phyloP scores from a whole-genome alignment of 1,140 invertebrate genomes.

The Goniozus legneri region DNA sequence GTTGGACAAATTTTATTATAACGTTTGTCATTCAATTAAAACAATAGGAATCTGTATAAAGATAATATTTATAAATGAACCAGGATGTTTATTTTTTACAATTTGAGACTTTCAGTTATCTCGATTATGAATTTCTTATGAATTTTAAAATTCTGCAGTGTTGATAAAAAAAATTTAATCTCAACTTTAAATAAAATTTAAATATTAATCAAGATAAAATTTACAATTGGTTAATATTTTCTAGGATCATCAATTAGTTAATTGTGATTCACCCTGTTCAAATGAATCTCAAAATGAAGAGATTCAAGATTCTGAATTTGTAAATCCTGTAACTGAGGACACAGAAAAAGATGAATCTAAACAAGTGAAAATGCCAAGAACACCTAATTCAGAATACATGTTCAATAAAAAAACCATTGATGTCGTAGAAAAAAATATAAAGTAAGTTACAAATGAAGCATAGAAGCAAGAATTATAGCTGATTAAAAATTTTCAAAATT shows the following conservation, averaged over 20 bases:
- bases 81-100: too few species aligned
- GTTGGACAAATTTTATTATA: too few species aligned
- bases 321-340: constrained; percentile 11
- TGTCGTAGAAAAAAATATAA: constrained; percentile 36
- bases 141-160: constrained; percentile 11
- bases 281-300: background rate
- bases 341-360: constrained; percentile 18
- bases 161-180: background rate
- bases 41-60: too few species aligned
- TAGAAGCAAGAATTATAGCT: too few species aligned
- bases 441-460: too few species aligned
- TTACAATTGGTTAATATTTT: too few species aligned
- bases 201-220: too few species aligned
- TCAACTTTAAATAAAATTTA: background rate
- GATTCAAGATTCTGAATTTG: constrained; percentile 12
- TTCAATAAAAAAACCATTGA: constrained; percentile 33
- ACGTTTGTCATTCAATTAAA: too few species aligned
- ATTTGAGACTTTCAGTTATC: too few species aligned
- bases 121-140: too few species aligned
- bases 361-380: constrained; percentile 26
- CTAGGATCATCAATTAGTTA: constrained; percentile 39
- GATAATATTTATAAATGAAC: too few species aligned
- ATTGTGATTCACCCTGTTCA: constrained; percentile 8
- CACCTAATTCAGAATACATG: constrained; percentile 20
- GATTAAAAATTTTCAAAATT: constrained; percentile 10